Conservation (phyloP, 2,113 vertebrate species). For the Gracilinanus agilis region DNA sequence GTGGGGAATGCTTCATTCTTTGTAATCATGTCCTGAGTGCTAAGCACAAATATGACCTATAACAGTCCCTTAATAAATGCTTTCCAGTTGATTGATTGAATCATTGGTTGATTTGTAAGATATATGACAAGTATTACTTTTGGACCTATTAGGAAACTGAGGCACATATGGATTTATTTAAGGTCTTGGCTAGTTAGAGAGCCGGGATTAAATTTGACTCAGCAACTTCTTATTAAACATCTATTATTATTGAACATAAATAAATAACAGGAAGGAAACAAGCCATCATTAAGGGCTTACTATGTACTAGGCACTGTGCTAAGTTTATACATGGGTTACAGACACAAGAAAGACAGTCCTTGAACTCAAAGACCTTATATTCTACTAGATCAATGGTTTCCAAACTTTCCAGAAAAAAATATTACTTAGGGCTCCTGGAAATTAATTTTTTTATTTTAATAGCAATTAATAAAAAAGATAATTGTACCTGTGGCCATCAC, state of each 20-base stretch:
- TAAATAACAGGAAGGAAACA: not conserved
- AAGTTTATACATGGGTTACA: not conserved
- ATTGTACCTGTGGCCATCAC: too few species aligned
- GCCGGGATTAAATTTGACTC: not conserved
- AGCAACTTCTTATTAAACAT: not conserved
- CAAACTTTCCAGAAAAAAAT: too few species aligned
- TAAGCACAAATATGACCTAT: not conserved
- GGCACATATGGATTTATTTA: not conserved
- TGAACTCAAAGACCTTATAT: not conserved
- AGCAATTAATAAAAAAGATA: too few species aligned
- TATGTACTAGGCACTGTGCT: not conserved
- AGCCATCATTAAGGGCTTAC: not conserved
- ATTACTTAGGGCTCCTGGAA: too few species aligned
- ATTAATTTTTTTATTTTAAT: too few species aligned
- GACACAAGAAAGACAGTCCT: not conserved
- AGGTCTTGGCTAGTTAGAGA: not conserved
- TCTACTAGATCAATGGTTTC: too few species aligned
- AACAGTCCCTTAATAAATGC: not conserved
- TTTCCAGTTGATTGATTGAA: not conserved
- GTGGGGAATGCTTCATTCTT: not conserved
- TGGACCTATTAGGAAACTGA: not conserved
- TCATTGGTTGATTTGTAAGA: not conserved
- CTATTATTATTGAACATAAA: not conserved
- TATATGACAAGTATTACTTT: not conserved
- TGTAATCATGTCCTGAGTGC: not conserved